These are phyloP conservation scores for Siphlonurus alternatus DNA, from an alignment of 2,888 invertebrate genomes.

Conservation along the genomic window DNA sequence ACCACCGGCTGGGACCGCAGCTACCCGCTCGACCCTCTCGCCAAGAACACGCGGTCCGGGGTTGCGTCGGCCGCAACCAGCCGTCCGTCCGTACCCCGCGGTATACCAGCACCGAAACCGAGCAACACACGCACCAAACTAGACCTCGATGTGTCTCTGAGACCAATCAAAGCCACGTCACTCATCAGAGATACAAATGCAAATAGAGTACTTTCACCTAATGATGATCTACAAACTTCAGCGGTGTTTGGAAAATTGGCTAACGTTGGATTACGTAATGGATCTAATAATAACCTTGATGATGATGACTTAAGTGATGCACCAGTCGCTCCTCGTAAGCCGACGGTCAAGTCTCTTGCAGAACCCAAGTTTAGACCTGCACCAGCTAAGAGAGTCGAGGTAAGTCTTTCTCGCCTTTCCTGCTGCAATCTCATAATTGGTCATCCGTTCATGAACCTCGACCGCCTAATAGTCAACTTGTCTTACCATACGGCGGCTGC, in stretches of 20 bases:
- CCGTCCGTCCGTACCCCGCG: background rate
- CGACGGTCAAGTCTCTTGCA: background rate
- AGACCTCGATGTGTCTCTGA: background rate
- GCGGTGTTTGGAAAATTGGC: background rate
- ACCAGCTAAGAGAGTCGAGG: constrained; percentile 1
- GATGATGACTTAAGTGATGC: background rate
- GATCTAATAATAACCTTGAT: background rate
- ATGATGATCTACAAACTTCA: background rate
- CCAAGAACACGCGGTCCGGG: constrained; percentile 24
- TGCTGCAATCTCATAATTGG: too few species aligned
- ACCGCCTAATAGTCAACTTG: background rate
- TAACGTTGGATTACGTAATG: background rate
- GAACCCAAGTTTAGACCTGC: background rate
- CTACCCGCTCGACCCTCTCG: constrained; percentile 61
- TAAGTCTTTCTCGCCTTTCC: too few species aligned
- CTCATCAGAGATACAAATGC: background rate
- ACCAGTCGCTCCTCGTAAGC: background rate
- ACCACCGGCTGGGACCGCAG: constrained; percentile 41
- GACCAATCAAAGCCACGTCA: background rate
- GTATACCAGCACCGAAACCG: background rate
- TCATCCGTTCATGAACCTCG: too few species aligned
- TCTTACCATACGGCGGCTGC: background rate
- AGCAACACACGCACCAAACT: background rate
- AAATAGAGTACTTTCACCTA: background rate
- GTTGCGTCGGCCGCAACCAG: background rate